A percentile compares a stretch with the other conserved stretches of the same genome.
Evolutionary conservation across 2,797 vertebrate species (phyloP).

Genomic region (Acomys russatus): DNA sequence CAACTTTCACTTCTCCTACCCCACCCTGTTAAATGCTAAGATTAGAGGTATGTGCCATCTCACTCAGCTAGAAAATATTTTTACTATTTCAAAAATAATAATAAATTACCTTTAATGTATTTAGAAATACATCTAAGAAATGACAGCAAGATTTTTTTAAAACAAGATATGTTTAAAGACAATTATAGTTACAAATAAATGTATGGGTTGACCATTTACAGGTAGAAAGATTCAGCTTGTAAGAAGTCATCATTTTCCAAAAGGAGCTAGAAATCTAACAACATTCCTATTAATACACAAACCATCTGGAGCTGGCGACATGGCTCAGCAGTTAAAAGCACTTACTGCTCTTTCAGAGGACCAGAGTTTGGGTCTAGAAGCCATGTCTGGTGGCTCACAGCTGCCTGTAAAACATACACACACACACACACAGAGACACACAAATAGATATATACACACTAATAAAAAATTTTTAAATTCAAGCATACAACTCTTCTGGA

Average conservation of each 20-base stretch:
- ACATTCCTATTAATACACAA: not conserved
- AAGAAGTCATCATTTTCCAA: not conserved
- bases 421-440: not conserved
- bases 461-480: not conserved
- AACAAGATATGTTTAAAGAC: not conserved
- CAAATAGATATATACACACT: too few species aligned
- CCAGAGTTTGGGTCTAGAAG: not conserved
- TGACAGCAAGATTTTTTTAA: not conserved
- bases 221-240: not conserved
- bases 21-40: not conserved
- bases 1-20: not conserved
- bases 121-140: not conserved
- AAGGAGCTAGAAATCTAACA: not conserved
- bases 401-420: not conserved
- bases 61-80: not conserved
- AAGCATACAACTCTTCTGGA: not conserved
- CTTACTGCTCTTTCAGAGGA: not conserved
- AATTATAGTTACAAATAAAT: constrained; percentile 3
- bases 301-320: not conserved
- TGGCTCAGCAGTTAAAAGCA: not conserved
- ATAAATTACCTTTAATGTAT: not conserved
- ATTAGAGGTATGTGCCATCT: not conserved
- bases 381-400: not conserved
- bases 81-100: not conserved
- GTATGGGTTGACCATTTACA: not conserved